Conservation (phyloP, 2,113 vertebrate genomes). For the Vicugna pacos region DNA sequence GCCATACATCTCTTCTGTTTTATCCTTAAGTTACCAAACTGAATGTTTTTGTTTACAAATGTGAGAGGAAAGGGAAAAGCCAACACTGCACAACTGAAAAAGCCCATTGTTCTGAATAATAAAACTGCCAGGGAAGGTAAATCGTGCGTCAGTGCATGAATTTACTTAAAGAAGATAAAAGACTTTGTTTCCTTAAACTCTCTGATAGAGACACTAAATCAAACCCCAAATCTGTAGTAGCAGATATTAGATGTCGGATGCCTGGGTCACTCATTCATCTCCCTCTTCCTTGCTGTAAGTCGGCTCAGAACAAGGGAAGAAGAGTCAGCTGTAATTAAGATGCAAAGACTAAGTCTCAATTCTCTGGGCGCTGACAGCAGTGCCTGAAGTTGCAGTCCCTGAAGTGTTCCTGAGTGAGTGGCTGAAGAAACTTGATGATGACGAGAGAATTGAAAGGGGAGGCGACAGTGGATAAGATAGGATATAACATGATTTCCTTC, state of each 20-base stretch:
- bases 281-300: conserved; percentile 60
- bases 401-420: neutral
- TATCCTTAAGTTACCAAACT: conserved; percentile 71
- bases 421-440: neutral
- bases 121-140: conserved; percentile 86
- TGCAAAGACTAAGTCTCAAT: conserved; percentile 58
- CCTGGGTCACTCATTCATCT: conserved; percentile 84
- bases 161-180: conserved; percentile 89
- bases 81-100: conserved; percentile 76
- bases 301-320: conserved; percentile 59
- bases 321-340: conserved; percentile 79
- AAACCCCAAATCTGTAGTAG: conserved; percentile 85
- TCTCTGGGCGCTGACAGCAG: neutral
- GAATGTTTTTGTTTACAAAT: conserved; percentile 80
- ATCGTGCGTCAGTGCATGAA: conserved; percentile 82
- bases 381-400: conserved; percentile 16
- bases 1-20: conserved; percentile 56
- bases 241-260: conserved; percentile 85
- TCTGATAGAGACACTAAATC: conserved; percentile 86
- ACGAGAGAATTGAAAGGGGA: neutral
- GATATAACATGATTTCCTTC: neutral
- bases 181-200: conserved; percentile 83
- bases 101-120: conserved; percentile 84
- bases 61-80: conserved; percentile 75
- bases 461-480: neutral